A percentile compares a stretch with the other conserved stretches of the same genome.
These are phyloP conservation scores for Corythucha ciliata DNA, from an alignment of 2,888 invertebrate genomes.

Conservation along the genomic window DNA sequence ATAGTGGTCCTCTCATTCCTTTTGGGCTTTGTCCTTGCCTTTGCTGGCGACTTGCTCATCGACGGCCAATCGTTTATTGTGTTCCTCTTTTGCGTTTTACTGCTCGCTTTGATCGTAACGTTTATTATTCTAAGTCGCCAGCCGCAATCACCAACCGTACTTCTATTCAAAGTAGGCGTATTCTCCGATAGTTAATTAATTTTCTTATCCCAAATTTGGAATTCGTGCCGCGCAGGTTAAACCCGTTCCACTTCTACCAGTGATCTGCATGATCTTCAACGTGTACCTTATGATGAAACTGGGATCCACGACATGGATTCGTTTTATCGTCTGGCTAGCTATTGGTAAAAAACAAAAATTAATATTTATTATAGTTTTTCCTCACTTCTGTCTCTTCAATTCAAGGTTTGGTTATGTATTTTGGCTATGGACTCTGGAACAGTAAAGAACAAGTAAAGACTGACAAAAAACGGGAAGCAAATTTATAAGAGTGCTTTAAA, in stretches of 20 bases:
- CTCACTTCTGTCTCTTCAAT: slow-evolving; percentile 1
- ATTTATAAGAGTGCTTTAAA: no score
- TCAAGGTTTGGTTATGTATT: slow-evolving; percentile 27
- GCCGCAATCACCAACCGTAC: slow-evolving; percentile 51
- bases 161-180: slow-evolving; percentile 58
- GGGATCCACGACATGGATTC: slow-evolving; percentile 74
- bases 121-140: slow-evolving; percentile 43
- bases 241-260: slow-evolving; percentile 73
- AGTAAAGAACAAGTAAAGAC: no score
- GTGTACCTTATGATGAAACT: slow-evolving; percentile 84
- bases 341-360: slow-evolving; percentile 49
- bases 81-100: slow-evolving; percentile 43
- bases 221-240: slow-evolving; percentile 54
- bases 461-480: no score
- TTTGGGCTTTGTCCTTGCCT: slow-evolving; percentile 25
- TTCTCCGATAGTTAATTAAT: not conserved
- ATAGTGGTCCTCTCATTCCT: slow-evolving; percentile 22
- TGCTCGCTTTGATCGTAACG: slow-evolving; percentile 41
- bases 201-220: no score
- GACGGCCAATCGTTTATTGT: slow-evolving; percentile 33
- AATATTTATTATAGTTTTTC: not conserved
- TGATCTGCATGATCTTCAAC: slow-evolving; percentile 75
- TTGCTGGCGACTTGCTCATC: slow-evolving; percentile 15
- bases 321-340: slow-evolving; percentile 75
- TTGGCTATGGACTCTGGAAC: slow-evolving; percentile 27